Base-by-base conservation (phyloP, 2,797 vertebrate species). In the Sciurus vulgaris region DNA sequence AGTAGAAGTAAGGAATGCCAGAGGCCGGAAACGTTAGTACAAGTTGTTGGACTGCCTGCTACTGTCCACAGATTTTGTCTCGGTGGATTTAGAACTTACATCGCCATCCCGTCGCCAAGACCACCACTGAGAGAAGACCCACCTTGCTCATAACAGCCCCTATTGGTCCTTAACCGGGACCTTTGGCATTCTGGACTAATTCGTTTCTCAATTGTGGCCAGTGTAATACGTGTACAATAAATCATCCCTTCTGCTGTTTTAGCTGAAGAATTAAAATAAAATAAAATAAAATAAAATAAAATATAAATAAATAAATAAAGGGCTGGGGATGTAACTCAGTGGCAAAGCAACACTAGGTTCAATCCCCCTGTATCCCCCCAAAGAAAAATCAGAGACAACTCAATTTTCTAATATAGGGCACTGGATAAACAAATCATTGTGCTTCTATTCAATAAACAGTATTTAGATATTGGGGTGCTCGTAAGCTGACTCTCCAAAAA, bases 121-220 rank as follows among this genome's bases (percentile, higher is more conserved):
- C 24, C 61, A 33, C 65, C 74, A 59, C 49, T 12, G 63, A 49
- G 69, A 47, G 41, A n/a, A 59, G 56, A 59, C 56, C 63, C 17
- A 20, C 61, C 7, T 35, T 56, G 33, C 14, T 79, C 0, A 17
- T 49, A 72, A 7, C 54, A 28, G 56, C 7, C 78, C 93, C 41
- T 72, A n/a, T 61, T 44, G 67, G 35, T 38, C 65, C 44, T 73
- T 77, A 65, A 65, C 89, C 49, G 18, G 92, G 65, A 92, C 67
- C 56, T 89, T 18, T 51, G 83, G 54, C 94, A 63, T 95, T 91
- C 92, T 95, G 98, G 98, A 98, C 97, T 98, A 81, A 69, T 72
- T 81, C 67, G 93, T 49, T 35, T 96, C 73, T 84, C 24, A 18
- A 0, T 51, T 91, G 94, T 89, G 86, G 97, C 95, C 87, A 92